Conservation (phyloP, 2,113 vertebrate genomes). For the Bettongia penicillata region DNA sequence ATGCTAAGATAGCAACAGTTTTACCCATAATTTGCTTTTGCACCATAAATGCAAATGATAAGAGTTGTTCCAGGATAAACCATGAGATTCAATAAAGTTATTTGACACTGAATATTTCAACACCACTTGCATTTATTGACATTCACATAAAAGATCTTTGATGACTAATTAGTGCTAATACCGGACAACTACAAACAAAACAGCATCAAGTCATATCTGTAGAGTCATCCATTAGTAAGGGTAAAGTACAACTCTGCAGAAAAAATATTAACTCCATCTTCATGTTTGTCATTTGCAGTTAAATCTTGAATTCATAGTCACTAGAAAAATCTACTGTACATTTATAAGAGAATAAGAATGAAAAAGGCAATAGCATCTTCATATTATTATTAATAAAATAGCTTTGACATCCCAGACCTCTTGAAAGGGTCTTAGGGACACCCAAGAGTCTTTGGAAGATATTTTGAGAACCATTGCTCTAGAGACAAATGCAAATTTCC, state of each 20-base stretch:
- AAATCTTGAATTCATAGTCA: background rate
- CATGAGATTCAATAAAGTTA: background rate
- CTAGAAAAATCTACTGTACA: background rate
- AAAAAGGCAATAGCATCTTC: background rate
- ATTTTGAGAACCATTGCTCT: background rate
- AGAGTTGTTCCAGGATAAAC: background rate
- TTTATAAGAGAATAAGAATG: background rate
- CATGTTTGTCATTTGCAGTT: background rate
- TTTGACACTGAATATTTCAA: background rate
- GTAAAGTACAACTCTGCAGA: background rate
- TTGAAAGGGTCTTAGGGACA: background rate
- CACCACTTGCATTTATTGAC: background rate
- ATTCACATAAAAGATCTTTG: background rate
- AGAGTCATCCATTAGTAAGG: background rate
- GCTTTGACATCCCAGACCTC: background rate
- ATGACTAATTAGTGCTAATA: background rate
- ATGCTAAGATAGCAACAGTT: background rate
- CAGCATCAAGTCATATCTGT: background rate
- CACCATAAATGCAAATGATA: background rate
- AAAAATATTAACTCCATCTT: background rate
- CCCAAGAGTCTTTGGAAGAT: background rate
- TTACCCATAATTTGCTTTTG: background rate
- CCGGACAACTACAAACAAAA: background rate
- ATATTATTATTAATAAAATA: background rate
- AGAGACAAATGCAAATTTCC: background rate